Conservation (phyloP, 2,797 vertebrate species). For the Hypotaenidia philippensis region DNA sequence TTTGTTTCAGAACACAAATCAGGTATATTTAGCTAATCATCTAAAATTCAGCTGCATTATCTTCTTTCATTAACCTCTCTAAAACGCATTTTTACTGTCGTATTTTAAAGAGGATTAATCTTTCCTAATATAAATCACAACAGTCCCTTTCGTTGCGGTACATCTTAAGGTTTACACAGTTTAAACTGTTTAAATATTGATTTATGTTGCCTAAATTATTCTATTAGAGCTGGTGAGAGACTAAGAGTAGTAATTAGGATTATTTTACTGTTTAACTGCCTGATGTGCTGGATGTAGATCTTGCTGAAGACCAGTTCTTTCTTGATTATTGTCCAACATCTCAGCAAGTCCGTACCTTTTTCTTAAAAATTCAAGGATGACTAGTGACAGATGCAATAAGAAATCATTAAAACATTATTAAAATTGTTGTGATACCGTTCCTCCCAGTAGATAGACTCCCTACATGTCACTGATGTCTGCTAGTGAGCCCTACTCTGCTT, state of each 20-base stretch:
- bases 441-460: background rate
- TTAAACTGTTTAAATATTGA: conserved; percentile 22
- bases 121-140: conserved; percentile 21
- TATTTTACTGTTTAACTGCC: background rate
- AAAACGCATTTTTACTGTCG: conserved; percentile 33
- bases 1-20: conserved; percentile 56
- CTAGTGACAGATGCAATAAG: background rate
- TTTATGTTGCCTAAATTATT: conserved; percentile 23
- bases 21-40: conserved; percentile 44
- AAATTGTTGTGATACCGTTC: background rate
- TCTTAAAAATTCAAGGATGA: background rate
- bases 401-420: background rate
- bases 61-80: conserved; percentile 26
- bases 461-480: background rate
- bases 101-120: conserved; percentile 44
- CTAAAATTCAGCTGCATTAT: conserved; percentile 41
- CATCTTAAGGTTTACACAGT: background rate
- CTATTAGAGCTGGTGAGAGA: background rate
- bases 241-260: background rate
- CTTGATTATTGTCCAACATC: background rate
- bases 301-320: background rate
- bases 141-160: conserved; percentile 34
- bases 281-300: background rate
- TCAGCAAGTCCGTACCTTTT: background rate
- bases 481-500: background rate